Percentiles rank a stretch among this genome's conserved stretches.
These are phyloP conservation scores for Gadopsis bispinosus DNA, from an alignment of 2,797 vertebrate genomes.

Conservation along the genomic window DNA sequence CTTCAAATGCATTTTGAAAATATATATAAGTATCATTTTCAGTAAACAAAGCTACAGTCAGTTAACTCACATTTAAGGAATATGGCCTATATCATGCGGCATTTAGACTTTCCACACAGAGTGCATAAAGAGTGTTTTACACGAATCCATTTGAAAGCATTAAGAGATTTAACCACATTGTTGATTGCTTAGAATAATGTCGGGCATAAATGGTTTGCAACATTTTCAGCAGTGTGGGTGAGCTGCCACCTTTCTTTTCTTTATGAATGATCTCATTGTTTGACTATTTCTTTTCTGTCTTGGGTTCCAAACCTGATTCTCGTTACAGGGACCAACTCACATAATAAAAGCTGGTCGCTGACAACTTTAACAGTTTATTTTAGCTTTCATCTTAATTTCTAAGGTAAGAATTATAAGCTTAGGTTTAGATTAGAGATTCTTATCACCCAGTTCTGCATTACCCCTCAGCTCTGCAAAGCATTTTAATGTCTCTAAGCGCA, in stretches of 20 bases:
- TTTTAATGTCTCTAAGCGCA: not conserved
- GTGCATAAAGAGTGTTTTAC: slow-evolving; percentile 10
- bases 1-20: slow-evolving; percentile 1
- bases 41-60: slow-evolving; percentile 29
- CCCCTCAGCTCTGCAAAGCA: not conserved
- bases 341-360: not conserved
- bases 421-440: not conserved
- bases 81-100: slow-evolving; percentile 13
- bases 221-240: slow-evolving; percentile 19
- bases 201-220: slow-evolving; percentile 29
- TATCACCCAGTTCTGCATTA: not conserved
- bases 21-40: not conserved
- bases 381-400: not conserved
- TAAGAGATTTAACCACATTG: not conserved
- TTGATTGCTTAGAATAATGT: not conserved
- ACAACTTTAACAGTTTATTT: not conserved
- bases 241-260: slow-evolving; percentile 15
- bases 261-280: not conserved
- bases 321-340: not conserved
- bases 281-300: slow-evolving; percentile 12
- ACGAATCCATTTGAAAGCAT: slow-evolving; percentile 30
- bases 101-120: slow-evolving; percentile 18
- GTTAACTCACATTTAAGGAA: slow-evolving; percentile 12
- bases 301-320: not conserved
- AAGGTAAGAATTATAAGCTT: not conserved